A percentile compares a stretch with the other conserved stretches of the same genome.
Conservation (phyloP, 30 jellyfish, hydroid and myxozoan species). For the Haliclystus octoradiatus region DNA sequence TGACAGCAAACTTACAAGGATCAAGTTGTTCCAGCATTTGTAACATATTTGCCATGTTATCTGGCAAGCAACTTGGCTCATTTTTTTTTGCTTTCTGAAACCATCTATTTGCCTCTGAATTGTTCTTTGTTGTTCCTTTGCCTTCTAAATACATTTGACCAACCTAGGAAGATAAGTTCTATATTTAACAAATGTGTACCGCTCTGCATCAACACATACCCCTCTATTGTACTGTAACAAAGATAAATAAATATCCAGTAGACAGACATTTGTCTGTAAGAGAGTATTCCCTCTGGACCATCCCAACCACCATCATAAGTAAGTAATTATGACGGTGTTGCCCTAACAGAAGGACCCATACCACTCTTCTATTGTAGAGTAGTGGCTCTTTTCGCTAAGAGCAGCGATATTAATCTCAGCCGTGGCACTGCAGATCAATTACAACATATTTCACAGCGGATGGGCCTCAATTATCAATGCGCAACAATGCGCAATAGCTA, state of each 20-base stretch:
- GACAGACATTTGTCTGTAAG: background rate
- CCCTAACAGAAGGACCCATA: no score
- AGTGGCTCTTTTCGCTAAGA: no score
- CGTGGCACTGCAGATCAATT: no score
- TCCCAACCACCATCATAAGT: no score
- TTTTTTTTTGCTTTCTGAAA: constrained; percentile 15
- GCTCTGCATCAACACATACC: background rate
- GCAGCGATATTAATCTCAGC: no score
- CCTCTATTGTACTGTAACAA: background rate
- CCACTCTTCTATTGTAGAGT: no score
- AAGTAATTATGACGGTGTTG: no score
- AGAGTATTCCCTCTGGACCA: no score
- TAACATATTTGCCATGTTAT: background rate
- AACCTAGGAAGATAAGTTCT: background rate
- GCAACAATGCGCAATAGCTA: no score
- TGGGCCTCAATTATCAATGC: no score
- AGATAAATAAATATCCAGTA: background rate
- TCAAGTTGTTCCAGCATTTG: constrained; percentile 1
- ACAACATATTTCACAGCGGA: no score
- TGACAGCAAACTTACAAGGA: background rate
- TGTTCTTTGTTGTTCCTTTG: constrained; percentile 6
- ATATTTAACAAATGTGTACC: background rate
- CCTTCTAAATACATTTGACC: constrained; percentile 14
- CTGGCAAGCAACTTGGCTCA: constrained; percentile 6
- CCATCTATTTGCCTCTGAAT: constrained; percentile 7